phyloP scores from a whole-genome alignment of 2,888 invertebrate species.

The Cheilosia soror region DNA sequence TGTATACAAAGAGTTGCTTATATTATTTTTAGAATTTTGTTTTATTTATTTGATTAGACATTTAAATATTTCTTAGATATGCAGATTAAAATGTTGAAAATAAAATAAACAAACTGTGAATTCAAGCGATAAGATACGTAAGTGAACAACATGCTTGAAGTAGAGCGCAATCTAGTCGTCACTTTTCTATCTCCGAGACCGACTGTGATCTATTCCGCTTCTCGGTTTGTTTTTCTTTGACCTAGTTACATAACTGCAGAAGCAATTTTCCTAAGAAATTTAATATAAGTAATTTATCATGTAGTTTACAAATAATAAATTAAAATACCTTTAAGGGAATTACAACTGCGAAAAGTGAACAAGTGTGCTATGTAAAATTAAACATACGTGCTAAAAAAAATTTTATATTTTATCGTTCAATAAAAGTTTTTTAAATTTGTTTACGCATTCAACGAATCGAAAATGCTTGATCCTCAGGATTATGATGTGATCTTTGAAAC shows the following conservation, averaged over 20 bases:
- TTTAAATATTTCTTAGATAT: slow-evolving; percentile 20
- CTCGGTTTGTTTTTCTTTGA: slow-evolving; percentile 17
- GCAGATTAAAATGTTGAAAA: slow-evolving; percentile 43
- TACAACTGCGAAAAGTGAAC: background rate
- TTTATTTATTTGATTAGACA: background rate
- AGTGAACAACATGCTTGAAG: slow-evolving; percentile 23
- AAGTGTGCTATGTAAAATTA: background rate
- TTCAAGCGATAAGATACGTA: slow-evolving; percentile 58
- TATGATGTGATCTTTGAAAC: slow-evolving; percentile 38
- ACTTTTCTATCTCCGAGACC: slow-evolving; percentile 50
- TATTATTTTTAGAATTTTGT: background rate
- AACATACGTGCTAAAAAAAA: no score
- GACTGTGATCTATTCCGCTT: slow-evolving; percentile 30
- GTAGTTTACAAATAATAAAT: background rate
- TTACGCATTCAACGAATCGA: background rate
- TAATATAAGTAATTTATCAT: no score
- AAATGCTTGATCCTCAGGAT: slow-evolving; percentile 47
- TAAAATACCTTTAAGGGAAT: background rate
- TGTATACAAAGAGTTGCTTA: no score
- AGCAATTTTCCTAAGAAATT: background rate
- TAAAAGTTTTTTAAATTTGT: background rate
- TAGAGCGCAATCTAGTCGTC: slow-evolving; percentile 36
- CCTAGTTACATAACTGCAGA: slow-evolving; percentile 34
- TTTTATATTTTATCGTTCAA: no score
- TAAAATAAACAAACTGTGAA: slow-evolving; percentile 40